Evolutionary conservation across 2,888 invertebrate genomes (phyloP), one percentile per base, ranked within the genome.

Genomic region (Achlya flavicornis): DNA sequence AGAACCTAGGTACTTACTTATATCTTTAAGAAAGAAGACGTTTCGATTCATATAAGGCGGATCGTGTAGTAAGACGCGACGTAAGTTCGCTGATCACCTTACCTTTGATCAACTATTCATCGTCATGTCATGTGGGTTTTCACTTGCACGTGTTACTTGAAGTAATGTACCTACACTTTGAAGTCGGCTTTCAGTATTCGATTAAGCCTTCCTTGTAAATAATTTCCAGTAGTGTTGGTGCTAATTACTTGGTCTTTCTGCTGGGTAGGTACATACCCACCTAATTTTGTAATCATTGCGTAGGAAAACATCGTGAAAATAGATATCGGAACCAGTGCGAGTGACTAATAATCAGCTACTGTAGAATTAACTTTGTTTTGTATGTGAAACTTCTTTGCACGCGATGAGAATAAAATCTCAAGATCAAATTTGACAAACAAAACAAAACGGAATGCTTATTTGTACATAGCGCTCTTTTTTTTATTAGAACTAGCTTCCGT

Each of bases 51-150:
- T 6, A 6, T n/a, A 16, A 48, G 48, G 6, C n/a, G 5, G 16
- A 48, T 16, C 48, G 7, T 48, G n/a, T 48, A 5, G 48, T 7
- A 16, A 48, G n/a, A 48, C n/a, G n/a, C 6, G 48, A 48, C 16
- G 16, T 48, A 16, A 1, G 16, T 48, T 7, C 48, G 16, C 48
- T 48, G 16, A 48, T 48, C 16, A 48, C 4, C 4, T 16, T n/a
- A 16, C 48, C 48, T 48, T 48, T 48, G 48, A 48, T 48, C 48
- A 48, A 48, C 48, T 48, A 48, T 48, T 48, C 48, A 48, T 48
- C 7, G 16, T 48, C 0, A 16, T 48, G 16, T 8, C 48, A 6
- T 7, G 6, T 16, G 16, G n/a, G 48, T 48, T 48, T 48, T 48
- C 48, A 48, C 48, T 48, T 48, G 16, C 4, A 48, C 48, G 48